phyloP scores from a whole-genome alignment of 2,888 invertebrate genomes.

The Nephrotoma appendiculata region DNA sequence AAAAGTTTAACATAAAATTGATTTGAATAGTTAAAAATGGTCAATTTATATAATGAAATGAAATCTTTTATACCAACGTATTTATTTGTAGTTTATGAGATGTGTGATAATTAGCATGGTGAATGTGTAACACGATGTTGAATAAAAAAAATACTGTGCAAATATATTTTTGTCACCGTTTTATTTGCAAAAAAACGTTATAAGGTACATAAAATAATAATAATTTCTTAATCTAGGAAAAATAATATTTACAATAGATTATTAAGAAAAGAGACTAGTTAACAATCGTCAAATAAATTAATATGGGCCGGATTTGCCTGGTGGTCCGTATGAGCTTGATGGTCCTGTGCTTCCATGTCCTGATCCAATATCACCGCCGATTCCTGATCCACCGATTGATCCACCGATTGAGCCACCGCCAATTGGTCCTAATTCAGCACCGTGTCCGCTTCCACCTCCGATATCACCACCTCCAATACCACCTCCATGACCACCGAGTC shows the following conservation, averaged over 20 bases:
- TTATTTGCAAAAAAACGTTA: conserved; percentile 22
- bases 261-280: conserved; percentile 17
- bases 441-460: conserved; percentile 17
- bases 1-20: not conserved
- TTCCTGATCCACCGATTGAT: conserved; percentile 16
- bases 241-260: conserved; percentile 17
- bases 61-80: not conserved
- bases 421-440: conserved; percentile 14
- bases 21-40: not conserved
- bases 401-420: conserved; percentile 18
- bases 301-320: conserved; percentile 53
- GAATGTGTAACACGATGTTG: not conserved
- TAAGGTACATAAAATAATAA: conserved; percentile 6
- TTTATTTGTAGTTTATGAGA: not conserved
- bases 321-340: conserved; percentile 44
- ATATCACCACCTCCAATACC: conserved; percentile 18
- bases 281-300: conserved; percentile 19
- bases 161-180: conserved; percentile 29
- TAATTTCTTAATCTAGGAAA: conserved; percentile 12
- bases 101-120: not conserved
- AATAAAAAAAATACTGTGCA: not conserved
- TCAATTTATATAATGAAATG: not conserved
- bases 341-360: conserved; percentile 20
- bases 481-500: conserved; percentile 14
- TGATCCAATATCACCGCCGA: conserved; percentile 9